Evolutionary conservation across 1,140 invertebrate species (phyloP).

Genomic region (Brachystomella parvula): DNA sequence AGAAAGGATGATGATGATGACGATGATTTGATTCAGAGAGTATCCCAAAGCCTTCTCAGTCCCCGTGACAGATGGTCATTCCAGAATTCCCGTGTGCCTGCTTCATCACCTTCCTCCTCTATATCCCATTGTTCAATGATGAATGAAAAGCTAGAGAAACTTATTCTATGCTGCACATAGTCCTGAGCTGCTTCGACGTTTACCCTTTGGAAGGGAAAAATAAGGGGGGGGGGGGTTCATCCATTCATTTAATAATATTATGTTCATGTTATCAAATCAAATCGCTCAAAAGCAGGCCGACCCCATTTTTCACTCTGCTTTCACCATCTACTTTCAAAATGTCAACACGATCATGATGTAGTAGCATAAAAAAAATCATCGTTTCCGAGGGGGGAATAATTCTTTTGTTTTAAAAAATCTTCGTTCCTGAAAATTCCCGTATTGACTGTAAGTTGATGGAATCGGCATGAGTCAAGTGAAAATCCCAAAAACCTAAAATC

Average conservation of each 20-base stretch:
- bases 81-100: constrained; percentile 21
- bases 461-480: too few species aligned
- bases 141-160: too few species aligned
- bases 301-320: neutral
- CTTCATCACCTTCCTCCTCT: constrained; percentile 26
- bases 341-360: neutral
- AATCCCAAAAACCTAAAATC: too few species aligned
- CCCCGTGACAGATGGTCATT: constrained; percentile 31
- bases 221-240: neutral
- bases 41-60: too few species aligned
- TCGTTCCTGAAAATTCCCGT: too few species aligned
- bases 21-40: too few species aligned
- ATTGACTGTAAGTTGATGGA: too few species aligned
- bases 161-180: too few species aligned
- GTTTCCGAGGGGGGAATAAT: too few species aligned
- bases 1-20: neutral
- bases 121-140: neutral
- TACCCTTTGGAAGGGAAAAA: constrained; percentile 3
- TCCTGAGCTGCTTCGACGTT: neutral
- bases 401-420: too few species aligned
- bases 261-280: constrained; percentile 9
- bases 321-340: neutral
- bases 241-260: neutral
- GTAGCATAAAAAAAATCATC: too few species aligned
- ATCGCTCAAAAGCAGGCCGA: neutral